Conservation (phyloP, 2,113 vertebrate genomes). For the human region GRCh38 chr4:171692001-171692500, state of each 20-base stretch:
- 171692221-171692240: neutral
- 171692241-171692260: neutral
- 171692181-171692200: neutral
- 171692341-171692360: neutral
- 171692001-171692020: neutral
- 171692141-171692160: neutral
- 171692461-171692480: neutral
- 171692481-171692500: neutral
- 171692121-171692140: no score
- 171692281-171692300: neutral
- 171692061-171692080: neutral
- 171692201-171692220: neutral
- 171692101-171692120: neutral
- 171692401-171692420: neutral
- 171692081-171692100: neutral
- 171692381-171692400: neutral
- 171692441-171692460: neutral
- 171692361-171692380: neutral
- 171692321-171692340: fast-evolving
- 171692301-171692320: neutral
- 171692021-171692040: neutral
- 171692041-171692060: neutral
- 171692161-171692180: neutral
- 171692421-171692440: neutral
- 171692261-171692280: neutral